A percentile compares a stretch with the other conserved stretches of the same genome.
Conservation (phyloP, 2,113 vertebrate genomes). For the Tamias sibiricus region DNA sequence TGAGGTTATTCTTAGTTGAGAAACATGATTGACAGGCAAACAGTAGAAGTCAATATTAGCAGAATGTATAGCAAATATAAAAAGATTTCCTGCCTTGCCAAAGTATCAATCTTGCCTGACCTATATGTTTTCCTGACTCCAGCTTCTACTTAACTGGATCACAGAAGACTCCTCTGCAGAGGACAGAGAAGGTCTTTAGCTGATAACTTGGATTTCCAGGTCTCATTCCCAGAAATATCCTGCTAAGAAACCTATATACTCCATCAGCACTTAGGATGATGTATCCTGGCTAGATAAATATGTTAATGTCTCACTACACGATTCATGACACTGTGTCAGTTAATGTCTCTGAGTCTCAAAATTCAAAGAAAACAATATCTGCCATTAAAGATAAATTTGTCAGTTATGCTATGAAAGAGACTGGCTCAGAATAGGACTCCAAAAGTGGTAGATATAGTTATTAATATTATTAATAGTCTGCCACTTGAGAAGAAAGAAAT, state of each 20-base stretch:
- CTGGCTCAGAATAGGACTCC: not conserved
- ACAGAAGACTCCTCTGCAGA: not conserved
- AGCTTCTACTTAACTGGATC: not conserved
- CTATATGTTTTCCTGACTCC: not conserved
- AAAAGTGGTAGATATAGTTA: not conserved
- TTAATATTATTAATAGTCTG: not conserved
- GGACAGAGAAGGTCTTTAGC: not conserved
- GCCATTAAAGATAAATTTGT: not conserved
- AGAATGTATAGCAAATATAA: not conserved
- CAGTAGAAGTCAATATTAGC: not conserved
- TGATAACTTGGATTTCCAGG: not conserved
- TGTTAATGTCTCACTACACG: not conserved
- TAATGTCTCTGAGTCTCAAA: constrained; percentile 30
- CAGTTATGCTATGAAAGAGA: not conserved
- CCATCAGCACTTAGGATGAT: not conserved
- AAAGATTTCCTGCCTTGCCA: not conserved
- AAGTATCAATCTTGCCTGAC: not conserved
- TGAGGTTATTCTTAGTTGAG: not conserved
- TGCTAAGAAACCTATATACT: not conserved
- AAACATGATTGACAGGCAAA: not conserved
- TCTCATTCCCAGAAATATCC: not conserved
- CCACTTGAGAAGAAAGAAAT: not conserved
- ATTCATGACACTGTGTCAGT: not conserved
- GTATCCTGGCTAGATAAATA: not conserved
- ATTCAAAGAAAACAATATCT: not conserved